Conservation (phyloP, 2,888 invertebrate genomes). For the Gymnosoma rotundatum region DNA sequence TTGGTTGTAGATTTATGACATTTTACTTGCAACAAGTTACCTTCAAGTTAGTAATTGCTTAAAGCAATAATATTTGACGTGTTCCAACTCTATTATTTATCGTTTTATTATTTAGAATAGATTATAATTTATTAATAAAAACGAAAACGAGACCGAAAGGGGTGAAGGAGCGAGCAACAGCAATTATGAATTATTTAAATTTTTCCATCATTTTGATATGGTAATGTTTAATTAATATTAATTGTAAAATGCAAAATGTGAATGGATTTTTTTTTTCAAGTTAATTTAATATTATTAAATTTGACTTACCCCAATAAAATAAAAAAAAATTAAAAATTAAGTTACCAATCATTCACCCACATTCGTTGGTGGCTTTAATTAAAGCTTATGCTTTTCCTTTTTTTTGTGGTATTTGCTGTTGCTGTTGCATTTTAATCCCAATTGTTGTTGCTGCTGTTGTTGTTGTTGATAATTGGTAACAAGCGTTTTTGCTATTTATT, state of each 20-base stretch:
- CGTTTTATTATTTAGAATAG: conserved; percentile 7
- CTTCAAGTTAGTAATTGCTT: no score
- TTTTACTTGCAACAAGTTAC: no score
- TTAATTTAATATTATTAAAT: conserved; percentile 25
- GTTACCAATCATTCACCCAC: conserved; percentile 51
- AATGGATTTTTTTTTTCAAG: conserved; percentile 16
- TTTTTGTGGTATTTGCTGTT: background rate
- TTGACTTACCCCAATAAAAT: conserved; percentile 50
- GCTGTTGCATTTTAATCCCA: conserved; percentile 45
- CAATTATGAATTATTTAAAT: conserved; percentile 38
- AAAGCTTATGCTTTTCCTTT: conserved; percentile 40
- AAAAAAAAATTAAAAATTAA: conserved; percentile 1
- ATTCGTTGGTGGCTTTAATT: conserved; percentile 58
- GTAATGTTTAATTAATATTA: conserved; percentile 2
- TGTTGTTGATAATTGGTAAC: conserved; percentile 49
- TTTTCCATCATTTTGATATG: background rate
- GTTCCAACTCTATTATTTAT: background rate
- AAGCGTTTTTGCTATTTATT: conserved; percentile 30
- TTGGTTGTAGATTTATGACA: no score
- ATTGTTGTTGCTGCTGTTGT: conserved; percentile 35
- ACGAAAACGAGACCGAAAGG: background rate
- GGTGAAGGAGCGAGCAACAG: background rate
- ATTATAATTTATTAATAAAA: background rate
- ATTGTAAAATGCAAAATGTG: conserved; percentile 31
- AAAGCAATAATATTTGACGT: background rate